phyloP scores from a whole-genome alignment of 2,888 invertebrate genomes.

The Drosophila macrospina region DNA sequence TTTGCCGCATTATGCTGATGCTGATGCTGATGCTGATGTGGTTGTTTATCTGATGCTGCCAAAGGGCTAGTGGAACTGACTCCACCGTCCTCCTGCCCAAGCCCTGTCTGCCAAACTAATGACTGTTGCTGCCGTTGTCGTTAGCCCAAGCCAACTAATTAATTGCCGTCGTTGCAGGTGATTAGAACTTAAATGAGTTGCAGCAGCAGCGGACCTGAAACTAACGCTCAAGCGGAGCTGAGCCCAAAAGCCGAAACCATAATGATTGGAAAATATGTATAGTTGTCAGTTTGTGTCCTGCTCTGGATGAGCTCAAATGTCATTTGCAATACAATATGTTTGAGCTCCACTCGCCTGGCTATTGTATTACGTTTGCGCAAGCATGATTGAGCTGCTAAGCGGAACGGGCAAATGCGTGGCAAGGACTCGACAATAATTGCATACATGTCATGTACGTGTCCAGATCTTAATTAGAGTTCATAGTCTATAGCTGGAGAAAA shows the following conservation, averaged over 20 bases:
- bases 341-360: conserved; percentile 13
- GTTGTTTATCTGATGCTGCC: conserved; percentile 69
- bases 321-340: conserved; percentile 38
- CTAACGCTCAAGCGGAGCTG: conserved; percentile 20
- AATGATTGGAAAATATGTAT: conserved; percentile 46
- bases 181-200: conserved; percentile 79
- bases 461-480: not conserved
- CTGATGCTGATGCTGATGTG: conserved; percentile 59
- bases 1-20: conserved; percentile 68
- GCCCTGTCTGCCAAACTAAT: conserved; percentile 63
- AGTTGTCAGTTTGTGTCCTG: conserved; percentile 23
- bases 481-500: not conserved
- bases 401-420: not conserved
- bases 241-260: conserved; percentile 25
- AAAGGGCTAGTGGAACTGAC: conserved; percentile 27
- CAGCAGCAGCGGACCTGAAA: conserved; percentile 36
- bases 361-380: conserved; percentile 19
- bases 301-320: conserved; percentile 13
- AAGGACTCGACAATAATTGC: conserved; percentile 5
- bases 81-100: conserved; percentile 16
- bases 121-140: conserved; percentile 69
- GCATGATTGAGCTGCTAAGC: conserved; percentile 19
- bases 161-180: conserved; percentile 79
- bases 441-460: not conserved
- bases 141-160: conserved; percentile 65